Evolutionary conservation across 2,113 vertebrate species (phyloP).

Genomic region (Melozone crissalis): DNA sequence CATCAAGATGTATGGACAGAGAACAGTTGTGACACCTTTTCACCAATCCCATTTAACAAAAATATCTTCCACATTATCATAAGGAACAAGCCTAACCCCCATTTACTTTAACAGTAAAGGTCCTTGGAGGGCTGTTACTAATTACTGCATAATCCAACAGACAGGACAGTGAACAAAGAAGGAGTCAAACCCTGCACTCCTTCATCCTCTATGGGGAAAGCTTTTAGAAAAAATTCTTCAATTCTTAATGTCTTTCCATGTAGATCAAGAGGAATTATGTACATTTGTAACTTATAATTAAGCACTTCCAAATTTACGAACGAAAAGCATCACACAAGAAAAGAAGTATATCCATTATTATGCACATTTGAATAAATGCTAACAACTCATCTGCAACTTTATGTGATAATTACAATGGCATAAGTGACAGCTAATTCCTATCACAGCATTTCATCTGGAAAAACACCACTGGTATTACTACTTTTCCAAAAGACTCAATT

Average conservation of each 20-base stretch:
- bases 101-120: background rate
- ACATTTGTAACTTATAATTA: background rate
- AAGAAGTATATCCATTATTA: background rate
- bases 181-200: background rate
- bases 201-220: background rate
- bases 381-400: background rate
- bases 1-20: background rate
- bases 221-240: background rate
- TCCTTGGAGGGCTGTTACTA: background rate
- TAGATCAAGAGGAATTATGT: background rate
- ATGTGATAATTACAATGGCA: background rate
- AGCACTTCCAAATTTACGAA: background rate
- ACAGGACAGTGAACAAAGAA: constrained; percentile 1
- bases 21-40: background rate
- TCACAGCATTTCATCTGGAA: background rate
- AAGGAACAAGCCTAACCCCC: background rate
- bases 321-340: background rate
- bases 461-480: background rate
- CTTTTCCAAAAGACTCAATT: background rate
- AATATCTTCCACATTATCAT: background rate
- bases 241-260: background rate
- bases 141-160: background rate
- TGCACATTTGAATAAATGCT: background rate
- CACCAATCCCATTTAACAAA: background rate
- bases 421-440: background rate